A percentile compares a stretch with the other conserved stretches of the same genome.
Evolutionary conservation across 2,888 invertebrate species (phyloP).

Genomic region (Subacronicta megacephala): DNA sequence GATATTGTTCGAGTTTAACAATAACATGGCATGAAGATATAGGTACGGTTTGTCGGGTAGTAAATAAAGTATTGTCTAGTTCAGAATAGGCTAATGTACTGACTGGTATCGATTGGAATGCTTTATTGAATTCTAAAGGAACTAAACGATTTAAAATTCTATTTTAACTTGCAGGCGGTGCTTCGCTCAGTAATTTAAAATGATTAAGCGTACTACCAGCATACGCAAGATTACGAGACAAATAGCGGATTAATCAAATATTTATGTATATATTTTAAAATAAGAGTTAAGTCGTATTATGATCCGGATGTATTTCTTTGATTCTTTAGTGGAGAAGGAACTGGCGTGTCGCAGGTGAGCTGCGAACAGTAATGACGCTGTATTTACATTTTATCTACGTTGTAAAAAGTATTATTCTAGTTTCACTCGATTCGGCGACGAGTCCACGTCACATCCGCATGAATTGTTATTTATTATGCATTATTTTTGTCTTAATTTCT

Average conservation of each 20-base stretch:
- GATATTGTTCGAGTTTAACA: not conserved
- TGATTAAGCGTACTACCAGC: constrained; percentile 3
- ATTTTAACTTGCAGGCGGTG: not conserved
- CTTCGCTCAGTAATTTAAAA: constrained; percentile 17
- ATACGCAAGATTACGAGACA: not conserved
- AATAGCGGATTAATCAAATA: no score
- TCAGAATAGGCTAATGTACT: constrained; percentile 20
- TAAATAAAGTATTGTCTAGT: constrained; percentile 17
- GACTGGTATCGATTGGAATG: constrained; percentile 28
- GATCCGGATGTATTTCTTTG: no score
- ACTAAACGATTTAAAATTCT: constrained; percentile 16
- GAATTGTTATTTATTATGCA: no score
- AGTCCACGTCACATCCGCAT: no score
- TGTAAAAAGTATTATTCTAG: no score
- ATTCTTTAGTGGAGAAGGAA: no score
- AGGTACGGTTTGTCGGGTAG: not conserved
- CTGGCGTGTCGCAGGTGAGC: no score
- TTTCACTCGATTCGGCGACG: no score
- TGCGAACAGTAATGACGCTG: no score
- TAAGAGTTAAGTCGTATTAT: no score
- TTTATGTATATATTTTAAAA: no score
- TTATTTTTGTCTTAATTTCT: not conserved
- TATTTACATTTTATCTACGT: no score
- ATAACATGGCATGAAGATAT: constrained; percentile 15
- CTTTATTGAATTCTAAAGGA: constrained; percentile 33